Conservation (phyloP, 1,140 invertebrate species). For the Heliconius eleuchia region DNA sequence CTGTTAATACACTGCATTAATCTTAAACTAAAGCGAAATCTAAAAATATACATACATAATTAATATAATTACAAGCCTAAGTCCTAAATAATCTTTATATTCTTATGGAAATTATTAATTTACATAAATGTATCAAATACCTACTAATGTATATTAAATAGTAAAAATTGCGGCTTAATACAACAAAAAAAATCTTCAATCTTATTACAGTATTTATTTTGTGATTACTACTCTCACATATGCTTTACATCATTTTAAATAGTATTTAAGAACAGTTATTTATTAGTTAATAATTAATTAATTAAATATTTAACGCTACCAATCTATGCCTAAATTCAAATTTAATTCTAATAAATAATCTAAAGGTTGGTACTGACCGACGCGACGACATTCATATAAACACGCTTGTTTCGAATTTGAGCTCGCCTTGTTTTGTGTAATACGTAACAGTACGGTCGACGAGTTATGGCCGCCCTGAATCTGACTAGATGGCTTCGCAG, state of each 20-base stretch:
- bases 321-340: constrained; percentile 19
- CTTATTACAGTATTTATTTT: not conserved
- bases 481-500: too few relatives aligned
- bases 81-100: not conserved
- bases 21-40: not conserved
- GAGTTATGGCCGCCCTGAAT: too few relatives aligned
- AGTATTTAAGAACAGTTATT: not conserved
- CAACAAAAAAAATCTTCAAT: not conserved
- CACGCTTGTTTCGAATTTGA: too few relatives aligned
- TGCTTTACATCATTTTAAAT: constrained; percentile 4
- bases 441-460: too few relatives aligned
- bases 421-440: too few relatives aligned
- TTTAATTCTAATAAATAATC: constrained; percentile 11
- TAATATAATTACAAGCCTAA: not conserved
- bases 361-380: not conserved
- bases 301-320: not conserved
- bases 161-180: not conserved
- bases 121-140: not conserved
- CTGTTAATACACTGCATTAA: not conserved
- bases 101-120: not conserved
- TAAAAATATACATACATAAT: not conserved
- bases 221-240: not conserved
- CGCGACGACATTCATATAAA: too few relatives aligned
- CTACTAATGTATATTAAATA: not conserved
- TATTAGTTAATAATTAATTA: not conserved